Conservation (phyloP, 2,797 vertebrate species). For the Pipistrellus nathusii region DNA sequence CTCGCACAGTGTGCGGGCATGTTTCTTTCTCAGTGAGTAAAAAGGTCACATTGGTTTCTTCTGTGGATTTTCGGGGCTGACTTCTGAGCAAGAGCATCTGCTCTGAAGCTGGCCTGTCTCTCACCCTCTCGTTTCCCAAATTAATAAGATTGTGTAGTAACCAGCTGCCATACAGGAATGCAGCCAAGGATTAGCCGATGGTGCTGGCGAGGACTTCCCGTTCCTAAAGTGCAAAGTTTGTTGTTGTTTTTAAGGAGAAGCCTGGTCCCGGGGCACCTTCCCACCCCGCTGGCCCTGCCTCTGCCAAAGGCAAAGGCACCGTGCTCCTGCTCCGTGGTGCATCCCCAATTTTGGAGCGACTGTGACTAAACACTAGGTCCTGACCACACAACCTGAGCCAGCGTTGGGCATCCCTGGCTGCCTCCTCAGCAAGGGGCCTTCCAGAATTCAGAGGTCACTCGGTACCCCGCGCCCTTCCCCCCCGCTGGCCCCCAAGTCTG, state of each 20-base stretch:
- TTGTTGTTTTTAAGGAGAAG: not conserved
- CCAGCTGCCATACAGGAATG: not conserved
- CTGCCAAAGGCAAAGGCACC: not conserved
- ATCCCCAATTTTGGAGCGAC: not conserved
- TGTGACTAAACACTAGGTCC: not conserved
- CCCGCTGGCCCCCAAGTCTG: not conserved
- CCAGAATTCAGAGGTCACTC: not conserved
- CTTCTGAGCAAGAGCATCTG: not conserved
- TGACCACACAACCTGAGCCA: not conserved
- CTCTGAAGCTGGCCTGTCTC: not conserved
- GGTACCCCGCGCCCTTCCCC: too few relatives aligned
- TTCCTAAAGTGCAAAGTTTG: not conserved
- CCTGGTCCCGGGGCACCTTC: not conserved
- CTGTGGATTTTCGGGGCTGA: not conserved
- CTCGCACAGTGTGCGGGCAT: accelerated
- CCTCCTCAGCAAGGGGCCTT: not conserved
- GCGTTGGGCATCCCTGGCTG: not conserved
- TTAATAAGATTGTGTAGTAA: not conserved
- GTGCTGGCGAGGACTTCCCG: not conserved
- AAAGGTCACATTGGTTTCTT: not conserved
- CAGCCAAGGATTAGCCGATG: accelerated
- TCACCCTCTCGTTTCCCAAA: not conserved
- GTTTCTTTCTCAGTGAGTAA: not conserved
- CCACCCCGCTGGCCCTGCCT: not conserved
- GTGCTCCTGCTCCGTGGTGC: accelerated